Conservation (phyloP, 1,140 invertebrate genomes). For the Bombus waltoni region DNA sequence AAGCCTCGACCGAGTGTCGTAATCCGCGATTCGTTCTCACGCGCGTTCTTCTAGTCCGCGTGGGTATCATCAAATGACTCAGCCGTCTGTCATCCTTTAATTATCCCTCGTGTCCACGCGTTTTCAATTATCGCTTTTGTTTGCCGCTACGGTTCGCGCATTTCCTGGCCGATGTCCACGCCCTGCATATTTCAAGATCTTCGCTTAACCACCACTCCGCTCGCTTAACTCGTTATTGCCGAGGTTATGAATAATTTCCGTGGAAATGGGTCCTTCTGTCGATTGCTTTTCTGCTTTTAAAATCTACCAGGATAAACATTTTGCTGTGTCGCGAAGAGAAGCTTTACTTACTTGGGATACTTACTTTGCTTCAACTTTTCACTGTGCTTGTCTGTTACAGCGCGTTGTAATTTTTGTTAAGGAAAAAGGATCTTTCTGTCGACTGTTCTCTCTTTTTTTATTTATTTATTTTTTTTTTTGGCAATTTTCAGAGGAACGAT, state of each 20-base stretch:
- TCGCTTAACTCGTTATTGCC: background rate
- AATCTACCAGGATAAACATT: background rate
- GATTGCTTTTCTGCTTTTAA: background rate
- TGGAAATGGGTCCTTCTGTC: background rate
- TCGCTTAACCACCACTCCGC: background rate
- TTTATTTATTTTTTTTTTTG: background rate
- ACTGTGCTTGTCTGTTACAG: too few species aligned
- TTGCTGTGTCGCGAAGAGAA: background rate
- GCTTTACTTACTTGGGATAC: too few species aligned
- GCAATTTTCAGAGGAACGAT: background rate
- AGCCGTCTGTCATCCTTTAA: slow-evolving; percentile 15
- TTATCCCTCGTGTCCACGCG: slow-evolving; percentile 7
- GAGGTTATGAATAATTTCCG: background rate
- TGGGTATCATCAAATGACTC: slow-evolving; percentile 36
- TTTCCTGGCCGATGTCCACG: background rate
- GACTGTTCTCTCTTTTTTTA: background rate
- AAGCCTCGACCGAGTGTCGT: slow-evolving; percentile 5
- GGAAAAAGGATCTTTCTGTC: background rate
- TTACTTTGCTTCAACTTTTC: too few species aligned
- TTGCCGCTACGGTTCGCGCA: too few species aligned
- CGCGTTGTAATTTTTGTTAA: background rate
- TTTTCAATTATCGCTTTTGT: slow-evolving; percentile 7
- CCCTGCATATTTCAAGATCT: background rate
- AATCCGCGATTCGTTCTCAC: slow-evolving; percentile 44
- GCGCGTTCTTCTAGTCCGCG: slow-evolving; percentile 3